Percentiles rank a stretch among this genome's conserved stretches.
These are phyloP conservation scores for Ctenomys sociabilis DNA, from an alignment of 2,113 vertebrate genomes.

Conservation along the genomic window DNA sequence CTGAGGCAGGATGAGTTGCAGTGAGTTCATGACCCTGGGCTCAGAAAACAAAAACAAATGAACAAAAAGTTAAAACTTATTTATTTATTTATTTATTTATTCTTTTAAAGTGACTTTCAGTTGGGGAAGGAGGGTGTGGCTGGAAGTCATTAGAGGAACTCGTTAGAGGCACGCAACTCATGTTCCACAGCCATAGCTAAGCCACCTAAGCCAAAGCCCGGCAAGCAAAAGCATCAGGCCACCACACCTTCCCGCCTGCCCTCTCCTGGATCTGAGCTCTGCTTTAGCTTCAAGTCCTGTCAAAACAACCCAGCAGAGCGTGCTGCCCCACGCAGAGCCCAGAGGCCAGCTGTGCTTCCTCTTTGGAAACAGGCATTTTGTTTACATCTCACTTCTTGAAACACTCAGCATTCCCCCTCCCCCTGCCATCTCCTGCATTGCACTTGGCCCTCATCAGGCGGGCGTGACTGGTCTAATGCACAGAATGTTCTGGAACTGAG, in stretches of 20 bases:
- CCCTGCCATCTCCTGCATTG: not conserved
- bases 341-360: not conserved
- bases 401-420: not conserved
- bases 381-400: not conserved
- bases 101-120: not conserved
- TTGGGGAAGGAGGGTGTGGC: not conserved
- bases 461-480: not conserved
- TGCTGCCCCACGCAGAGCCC: fast-evolving
- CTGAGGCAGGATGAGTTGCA: not conserved
- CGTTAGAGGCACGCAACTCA: not conserved
- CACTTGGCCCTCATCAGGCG: constrained; percentile 31
- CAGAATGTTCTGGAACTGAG: constrained; percentile 74
- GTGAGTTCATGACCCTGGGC: not conserved
- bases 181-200: not conserved
- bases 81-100: no score
- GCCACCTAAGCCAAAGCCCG: not conserved
- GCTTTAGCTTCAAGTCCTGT: not conserved
- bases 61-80: not conserved
- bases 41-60: not conserved
- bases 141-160: constrained; percentile 46
- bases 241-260: not conserved
- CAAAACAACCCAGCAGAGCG: not conserved
- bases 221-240: not conserved
- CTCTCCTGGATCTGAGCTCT: not conserved
- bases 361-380: not conserved